Percentiles rank a stretch among this genome's conserved stretches.
These are phyloP conservation scores for Alca torda DNA, from an alignment of 2,797 vertebrate species.

Conservation along the genomic window DNA sequence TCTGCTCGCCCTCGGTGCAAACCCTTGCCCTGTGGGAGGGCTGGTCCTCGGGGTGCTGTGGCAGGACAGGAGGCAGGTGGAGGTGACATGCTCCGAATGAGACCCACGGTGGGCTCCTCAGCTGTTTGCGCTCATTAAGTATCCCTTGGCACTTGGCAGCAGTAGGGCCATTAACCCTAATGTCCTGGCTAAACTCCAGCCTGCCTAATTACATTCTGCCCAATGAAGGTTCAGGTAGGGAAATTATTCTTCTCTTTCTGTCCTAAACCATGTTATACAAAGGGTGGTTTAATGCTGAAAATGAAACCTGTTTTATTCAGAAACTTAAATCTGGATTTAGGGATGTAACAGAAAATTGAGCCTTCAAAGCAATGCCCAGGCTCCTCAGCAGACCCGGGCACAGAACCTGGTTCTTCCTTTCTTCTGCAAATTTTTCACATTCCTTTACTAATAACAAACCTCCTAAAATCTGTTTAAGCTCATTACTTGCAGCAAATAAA, in stretches of 20 bases:
- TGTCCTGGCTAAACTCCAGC: not conserved
- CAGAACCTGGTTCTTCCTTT: not conserved
- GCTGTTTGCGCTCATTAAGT: not conserved
- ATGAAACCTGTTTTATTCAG: not conserved
- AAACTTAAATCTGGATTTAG: not conserved
- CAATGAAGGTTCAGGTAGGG: not conserved
- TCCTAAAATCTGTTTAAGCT: slow-evolving; percentile 53
- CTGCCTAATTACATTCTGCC: not conserved
- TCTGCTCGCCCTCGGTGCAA: not conserved
- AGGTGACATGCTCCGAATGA: rapidly evolving
- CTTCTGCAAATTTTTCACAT: not conserved
- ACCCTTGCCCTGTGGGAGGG: rapidly evolving
- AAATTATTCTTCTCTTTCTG: not conserved
- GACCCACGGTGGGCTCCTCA: not conserved
- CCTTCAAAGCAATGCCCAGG: not conserved
- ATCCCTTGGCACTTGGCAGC: not conserved
- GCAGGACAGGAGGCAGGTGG: not conserved
- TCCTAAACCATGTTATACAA: not conserved
- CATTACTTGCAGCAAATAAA: slow-evolving; percentile 52
- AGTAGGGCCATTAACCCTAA: not conserved
- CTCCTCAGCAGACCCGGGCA: not conserved
- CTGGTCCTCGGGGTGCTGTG: rapidly evolving
- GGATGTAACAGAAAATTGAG: not conserved
- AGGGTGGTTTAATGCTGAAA: not conserved
- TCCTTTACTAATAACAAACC: slow-evolving; percentile 42